Percentiles rank a stretch among this genome's conserved stretches.
These are phyloP conservation scores for Mus spicilegus DNA, from an alignment of 2,113 vertebrate species.

Conservation along the genomic window DNA sequence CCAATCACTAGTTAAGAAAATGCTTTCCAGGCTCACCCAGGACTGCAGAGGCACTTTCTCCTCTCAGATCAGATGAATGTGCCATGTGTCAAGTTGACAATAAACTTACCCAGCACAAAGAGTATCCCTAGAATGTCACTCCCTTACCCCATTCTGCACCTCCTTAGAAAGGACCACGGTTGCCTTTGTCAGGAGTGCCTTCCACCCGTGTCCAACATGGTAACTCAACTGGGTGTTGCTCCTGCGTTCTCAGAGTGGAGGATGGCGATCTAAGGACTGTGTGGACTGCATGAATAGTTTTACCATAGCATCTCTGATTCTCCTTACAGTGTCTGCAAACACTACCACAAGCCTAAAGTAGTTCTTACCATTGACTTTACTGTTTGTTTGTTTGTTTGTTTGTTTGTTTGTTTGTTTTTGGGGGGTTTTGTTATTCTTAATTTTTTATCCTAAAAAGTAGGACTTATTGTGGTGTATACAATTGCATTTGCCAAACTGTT, in stretches of 20 bases:
- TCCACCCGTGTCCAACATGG: neutral
- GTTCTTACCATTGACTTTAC: constrained; percentile 11
- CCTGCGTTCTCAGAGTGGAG: neutral
- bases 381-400: constrained; percentile 2
- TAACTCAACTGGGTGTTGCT: neutral
- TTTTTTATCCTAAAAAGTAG: constrained; percentile 46
- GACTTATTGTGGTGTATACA: neutral
- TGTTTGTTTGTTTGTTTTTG: neutral
- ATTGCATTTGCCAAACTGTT: constrained; percentile 28
- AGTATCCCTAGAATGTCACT: neutral
- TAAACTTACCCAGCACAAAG: neutral
- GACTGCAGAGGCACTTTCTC: neutral
- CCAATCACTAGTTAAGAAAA: neutral
- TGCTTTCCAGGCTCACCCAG: neutral
- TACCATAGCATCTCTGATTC: neutral
- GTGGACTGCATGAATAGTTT: neutral
- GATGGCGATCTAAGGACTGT: neutral
- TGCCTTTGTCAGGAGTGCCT: neutral
- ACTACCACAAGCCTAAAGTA: neutral
- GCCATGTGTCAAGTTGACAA: neutral
- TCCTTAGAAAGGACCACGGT: neutral
- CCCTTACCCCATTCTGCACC: neutral
- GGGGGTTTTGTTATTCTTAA: neutral
- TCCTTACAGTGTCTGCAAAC: neutral
- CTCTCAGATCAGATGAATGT: neutral